phyloP scores from a whole-genome alignment of 2,888 invertebrate genomes.

The Hyposoter didymator region DNA sequence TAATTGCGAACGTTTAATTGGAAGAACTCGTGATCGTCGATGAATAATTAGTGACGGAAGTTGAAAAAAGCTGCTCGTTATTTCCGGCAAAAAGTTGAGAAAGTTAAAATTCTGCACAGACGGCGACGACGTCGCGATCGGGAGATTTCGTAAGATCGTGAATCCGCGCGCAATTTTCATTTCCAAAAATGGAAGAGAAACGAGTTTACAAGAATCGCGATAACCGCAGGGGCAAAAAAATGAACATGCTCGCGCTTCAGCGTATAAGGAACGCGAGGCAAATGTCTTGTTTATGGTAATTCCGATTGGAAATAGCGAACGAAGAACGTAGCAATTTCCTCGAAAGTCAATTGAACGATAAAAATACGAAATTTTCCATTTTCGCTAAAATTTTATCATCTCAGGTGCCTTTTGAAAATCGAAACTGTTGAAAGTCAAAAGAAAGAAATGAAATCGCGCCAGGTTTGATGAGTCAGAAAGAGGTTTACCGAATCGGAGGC shows the following conservation, averaged over 20 bases:
- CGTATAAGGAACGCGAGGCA: slow-evolving; percentile 10
- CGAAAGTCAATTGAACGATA: neutral
- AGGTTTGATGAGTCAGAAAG: slow-evolving; percentile 36
- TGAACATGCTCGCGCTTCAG: neutral
- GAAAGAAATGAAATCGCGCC: slow-evolving; percentile 1
- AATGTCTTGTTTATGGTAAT: slow-evolving; percentile 14
- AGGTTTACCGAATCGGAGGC: slow-evolving; percentile 12
- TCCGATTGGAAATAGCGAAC: neutral
- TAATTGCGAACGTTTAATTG: neutral
- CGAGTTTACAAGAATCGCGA: slow-evolving; percentile 19
- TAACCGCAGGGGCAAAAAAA: slow-evolving; percentile 36
- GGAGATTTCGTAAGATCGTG: slow-evolving; percentile 10
- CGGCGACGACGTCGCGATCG: neutral
- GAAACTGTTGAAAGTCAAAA: neutral
- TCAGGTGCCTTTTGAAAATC: neutral
- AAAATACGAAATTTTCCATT: too few relatives aligned
- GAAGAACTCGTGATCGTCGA: neutral
- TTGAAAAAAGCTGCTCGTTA: neutral
- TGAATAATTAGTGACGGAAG: neutral
- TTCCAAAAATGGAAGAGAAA: slow-evolving; percentile 20
- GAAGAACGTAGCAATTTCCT: neutral
- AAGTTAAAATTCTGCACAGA: neutral
- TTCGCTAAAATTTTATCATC: neutral
- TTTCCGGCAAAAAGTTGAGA: neutral
- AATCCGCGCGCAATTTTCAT: slow-evolving; percentile 34